Percentiles rank a stretch among this genome's conserved stretches.
phyloP scores from a whole-genome alignment of 2,113 vertebrate genomes.

The Entomyzon cyanotis region DNA sequence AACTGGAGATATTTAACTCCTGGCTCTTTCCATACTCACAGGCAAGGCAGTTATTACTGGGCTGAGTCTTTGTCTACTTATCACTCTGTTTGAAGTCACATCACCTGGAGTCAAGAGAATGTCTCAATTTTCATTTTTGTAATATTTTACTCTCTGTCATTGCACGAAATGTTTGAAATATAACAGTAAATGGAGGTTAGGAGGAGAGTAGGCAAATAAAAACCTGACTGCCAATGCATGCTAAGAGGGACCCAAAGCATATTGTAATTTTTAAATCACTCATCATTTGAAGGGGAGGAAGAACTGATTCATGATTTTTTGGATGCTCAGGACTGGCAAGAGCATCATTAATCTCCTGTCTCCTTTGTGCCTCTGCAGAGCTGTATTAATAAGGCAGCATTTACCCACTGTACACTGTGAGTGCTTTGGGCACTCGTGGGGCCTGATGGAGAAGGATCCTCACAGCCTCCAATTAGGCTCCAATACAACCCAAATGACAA shows the following conservation, averaged over 20 bases:
- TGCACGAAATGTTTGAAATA: neutral
- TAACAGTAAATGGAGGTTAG: neutral
- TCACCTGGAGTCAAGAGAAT: slow-evolving; percentile 8
- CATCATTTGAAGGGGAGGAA: neutral
- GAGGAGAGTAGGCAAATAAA: neutral
- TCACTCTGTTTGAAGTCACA: neutral
- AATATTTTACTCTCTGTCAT: neutral
- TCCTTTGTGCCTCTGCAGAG: slow-evolving; percentile 3
- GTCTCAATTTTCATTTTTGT: neutral
- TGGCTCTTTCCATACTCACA: neutral
- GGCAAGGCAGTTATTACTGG: neutral
- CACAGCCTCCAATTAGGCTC: neutral
- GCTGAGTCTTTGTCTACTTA: neutral
- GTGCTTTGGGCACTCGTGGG: neutral
- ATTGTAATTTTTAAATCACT: neutral
- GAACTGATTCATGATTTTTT: neutral
- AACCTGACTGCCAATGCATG: neutral
- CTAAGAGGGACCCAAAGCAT: neutral
- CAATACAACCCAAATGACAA: neutral
- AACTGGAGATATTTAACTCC: neutral
- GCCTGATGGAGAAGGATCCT: neutral
- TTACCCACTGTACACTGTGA: neutral
- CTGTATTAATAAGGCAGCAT: neutral
- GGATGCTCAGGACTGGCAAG: neutral
- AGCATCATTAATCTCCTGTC: neutral